phyloP scores from a whole-genome alignment of 2,888 invertebrate genomes.

The Biston stratarius region DNA sequence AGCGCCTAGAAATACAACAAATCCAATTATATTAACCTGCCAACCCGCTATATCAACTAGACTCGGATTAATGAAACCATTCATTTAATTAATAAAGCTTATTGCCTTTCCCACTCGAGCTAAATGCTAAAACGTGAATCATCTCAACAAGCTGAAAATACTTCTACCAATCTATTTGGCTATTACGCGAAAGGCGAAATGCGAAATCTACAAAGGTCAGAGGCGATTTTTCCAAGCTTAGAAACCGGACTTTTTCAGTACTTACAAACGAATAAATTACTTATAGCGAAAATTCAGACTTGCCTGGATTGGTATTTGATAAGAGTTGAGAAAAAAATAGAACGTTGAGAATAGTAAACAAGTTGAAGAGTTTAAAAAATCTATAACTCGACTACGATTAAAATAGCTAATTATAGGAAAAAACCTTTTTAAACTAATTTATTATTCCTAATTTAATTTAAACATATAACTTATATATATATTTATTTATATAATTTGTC shows the following conservation, averaged over 20 bases:
- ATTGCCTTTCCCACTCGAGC: constrained; percentile 11
- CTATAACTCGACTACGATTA: too few relatives aligned
- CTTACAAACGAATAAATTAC: not conserved
- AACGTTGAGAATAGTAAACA: too few relatives aligned
- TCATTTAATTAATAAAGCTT: constrained; percentile 18
- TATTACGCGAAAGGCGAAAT: not conserved
- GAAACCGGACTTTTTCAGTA: not conserved
- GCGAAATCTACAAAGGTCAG: not conserved
- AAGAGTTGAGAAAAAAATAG: not conserved
- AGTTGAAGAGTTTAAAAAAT: too few relatives aligned
- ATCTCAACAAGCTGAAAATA: constrained; percentile 9
- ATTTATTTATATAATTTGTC: too few relatives aligned
- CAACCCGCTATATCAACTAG: constrained; percentile 13
- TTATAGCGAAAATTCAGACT: not conserved
- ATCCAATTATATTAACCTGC: constrained; percentile 17
- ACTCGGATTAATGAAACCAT: constrained; percentile 10
- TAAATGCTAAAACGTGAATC: constrained; percentile 18
- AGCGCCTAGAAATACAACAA: constrained; percentile 1
- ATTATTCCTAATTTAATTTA: too few relatives aligned
- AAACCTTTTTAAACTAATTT: too few relatives aligned
- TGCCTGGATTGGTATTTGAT: not conserved
- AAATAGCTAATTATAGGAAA: too few relatives aligned
- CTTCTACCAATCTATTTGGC: not conserved
- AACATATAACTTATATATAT: too few relatives aligned
- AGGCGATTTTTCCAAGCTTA: constrained; percentile 5